Base-by-base conservation (phyloP, 64 coral and sea anemone genomes). In the Pocillopora verrucosa region DNA sequence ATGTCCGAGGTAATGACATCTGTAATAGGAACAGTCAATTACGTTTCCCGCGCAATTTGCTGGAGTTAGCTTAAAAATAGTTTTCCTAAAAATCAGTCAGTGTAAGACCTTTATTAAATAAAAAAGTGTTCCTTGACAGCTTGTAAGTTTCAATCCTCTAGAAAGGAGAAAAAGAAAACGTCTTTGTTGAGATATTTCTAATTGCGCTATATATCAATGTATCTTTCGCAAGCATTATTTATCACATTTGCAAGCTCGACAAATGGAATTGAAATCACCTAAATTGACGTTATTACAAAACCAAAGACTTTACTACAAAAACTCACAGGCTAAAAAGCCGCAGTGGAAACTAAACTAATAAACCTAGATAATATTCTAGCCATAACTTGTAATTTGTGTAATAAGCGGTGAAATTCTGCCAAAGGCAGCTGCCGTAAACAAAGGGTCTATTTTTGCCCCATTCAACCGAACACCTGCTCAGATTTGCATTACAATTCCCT, bases 351-450 rank as follows among this genome's bases (percentile, higher is more conserved):
- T 87, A 82, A 87, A 72, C 74, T 63, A 86, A 90, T 76, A 90
- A 76, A 60, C 64, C 37, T 22, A 77, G 72, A 24, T 76, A 82
- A 90, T 93, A 61, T 79, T 87, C n/a, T 30, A 76, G 78, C 84
- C 70, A 75, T 97, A 59, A 91, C 76, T 77, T 73, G 65, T 91
- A 93, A 97, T 97, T 97, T 97, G 89, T 89, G 76, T 93, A 79
- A 87, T 87, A 91, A 93, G 91, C 88, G 89, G 78, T 88, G 73
- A 86, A 78, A 86, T 77, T 84, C 60, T 72, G 37, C 84, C 76
- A 87, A 36, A 30, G 92, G 83, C 95, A 97, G 95, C 95, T 97
- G 95, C 89, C 70, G 36, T 25, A 45, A 97, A 97, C 95, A 97
- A 97, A 80, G 59, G 92, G 57, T 76, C 74, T 97, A 97, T 97